Base-by-base conservation (phyloP, 92 coral and sea anemone genomes). In the Actinernus sp. region DNA sequence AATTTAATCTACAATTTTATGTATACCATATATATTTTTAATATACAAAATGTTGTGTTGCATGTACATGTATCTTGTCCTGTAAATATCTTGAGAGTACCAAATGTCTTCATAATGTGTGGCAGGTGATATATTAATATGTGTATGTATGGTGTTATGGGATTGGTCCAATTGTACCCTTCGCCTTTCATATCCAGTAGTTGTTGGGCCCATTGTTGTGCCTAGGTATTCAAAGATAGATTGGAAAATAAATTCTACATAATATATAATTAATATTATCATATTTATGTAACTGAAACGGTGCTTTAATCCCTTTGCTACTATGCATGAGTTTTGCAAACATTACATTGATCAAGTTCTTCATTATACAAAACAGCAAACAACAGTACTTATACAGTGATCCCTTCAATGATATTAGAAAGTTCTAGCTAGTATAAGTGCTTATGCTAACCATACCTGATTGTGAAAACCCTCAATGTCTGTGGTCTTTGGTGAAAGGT, bases 91-190 rank as follows among this genome's bases (percentile, higher is more conserved):
- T 59, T 59, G 21, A 59, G 7, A 41, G 21, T 59, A 7, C 62
- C 62, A 55, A 2, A 55, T 29, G 12, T 2, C 49, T 41, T 14
- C 0, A 59, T 47, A 19, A 36, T 12, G 17, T 19, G 16, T 59
- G 66, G 50, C 29, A 37, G 16, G 44, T 59, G 66, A 18, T 58
- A 58, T 6, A 58, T 47, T 47, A 58, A 31, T 20, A 58, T 22
- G 31, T 58, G 65, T 31, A 58, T 59, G 36, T 59, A 59, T 1
- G 50, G 66, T 20, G 66, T 34, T 23, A 59, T 59, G 33, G 66
- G 50, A 16, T 59, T 34, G 4, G 66, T 41, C 29, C 49, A 37
- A 27, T 59, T 41, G 40, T 59, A 59, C 33, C 66, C 66, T 37
- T 37, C 31, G 38, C 66, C 36, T 41, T 37, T 59, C 66, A 59